phyloP scores from a whole-genome alignment of 1,140 invertebrate genomes.

The Drosophila bocqueti region DNA sequence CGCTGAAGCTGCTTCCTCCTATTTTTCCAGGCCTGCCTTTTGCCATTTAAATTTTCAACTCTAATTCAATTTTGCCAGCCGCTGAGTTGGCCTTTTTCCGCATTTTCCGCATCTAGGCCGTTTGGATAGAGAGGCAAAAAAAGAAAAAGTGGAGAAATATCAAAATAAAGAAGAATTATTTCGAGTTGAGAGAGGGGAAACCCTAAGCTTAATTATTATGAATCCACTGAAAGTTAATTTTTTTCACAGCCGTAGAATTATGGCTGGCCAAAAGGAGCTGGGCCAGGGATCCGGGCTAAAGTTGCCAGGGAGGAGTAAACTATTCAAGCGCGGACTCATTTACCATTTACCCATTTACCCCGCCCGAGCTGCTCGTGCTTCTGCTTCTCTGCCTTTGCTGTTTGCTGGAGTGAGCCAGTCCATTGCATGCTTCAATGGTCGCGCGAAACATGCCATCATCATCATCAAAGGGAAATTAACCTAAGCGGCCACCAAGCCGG shows the following conservation, averaged over 20 bases:
- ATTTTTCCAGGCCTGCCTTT: conserved; percentile 18
- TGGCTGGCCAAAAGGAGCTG: conserved; percentile 11
- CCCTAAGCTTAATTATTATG: conserved; percentile 74
- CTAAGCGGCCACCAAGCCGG: conserved; percentile 78
- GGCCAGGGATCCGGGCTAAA: conserved; percentile 2
- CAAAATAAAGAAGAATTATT: conserved; percentile 46
- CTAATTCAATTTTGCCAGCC: conserved; percentile 76
- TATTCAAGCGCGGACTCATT: conserved; percentile 77
- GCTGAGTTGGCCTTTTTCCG: conserved; percentile 71
- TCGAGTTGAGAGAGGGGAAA: conserved; percentile 49
- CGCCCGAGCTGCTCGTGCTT: conserved; percentile 2
- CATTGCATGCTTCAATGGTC: conserved; percentile 77
- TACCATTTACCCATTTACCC: conserved; percentile 51
- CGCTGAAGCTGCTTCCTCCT: conserved; percentile 7
- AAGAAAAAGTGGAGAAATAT: conserved; percentile 10
- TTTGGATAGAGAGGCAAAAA: conserved; percentile 18
- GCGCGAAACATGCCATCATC: conserved; percentile 81
- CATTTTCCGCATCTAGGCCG: conserved; percentile 30
- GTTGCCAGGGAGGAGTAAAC: conserved; percentile 49
- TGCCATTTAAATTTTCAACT: conserved; percentile 76
- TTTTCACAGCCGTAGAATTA: conserved; percentile 25
- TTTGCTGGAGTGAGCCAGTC: conserved; percentile 69
- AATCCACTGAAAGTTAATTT: conserved; percentile 53
- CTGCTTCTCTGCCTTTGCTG: conserved; percentile 26
- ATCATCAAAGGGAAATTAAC: conserved; percentile 79